phyloP scores from a whole-genome alignment of 2,888 invertebrate genomes.

The Seladonia tumulorum region DNA sequence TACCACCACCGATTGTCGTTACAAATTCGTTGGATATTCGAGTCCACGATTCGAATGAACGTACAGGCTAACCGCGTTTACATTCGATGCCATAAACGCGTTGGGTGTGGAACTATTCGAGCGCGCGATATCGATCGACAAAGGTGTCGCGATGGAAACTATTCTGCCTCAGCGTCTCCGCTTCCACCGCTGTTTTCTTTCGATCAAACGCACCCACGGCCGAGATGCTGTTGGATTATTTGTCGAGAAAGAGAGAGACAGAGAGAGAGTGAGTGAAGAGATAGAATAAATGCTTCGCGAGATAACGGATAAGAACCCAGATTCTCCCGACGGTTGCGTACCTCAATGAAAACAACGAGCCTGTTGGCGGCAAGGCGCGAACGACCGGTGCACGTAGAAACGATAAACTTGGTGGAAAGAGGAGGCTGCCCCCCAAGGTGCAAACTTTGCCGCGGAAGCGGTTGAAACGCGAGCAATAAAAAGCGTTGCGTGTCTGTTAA shows the following conservation, averaged over 20 bases:
- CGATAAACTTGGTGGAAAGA: not conserved
- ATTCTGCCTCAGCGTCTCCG: not conserved
- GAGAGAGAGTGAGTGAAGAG: not conserved
- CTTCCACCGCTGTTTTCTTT: not conserved
- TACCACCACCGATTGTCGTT: not conserved
- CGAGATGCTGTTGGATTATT: not conserved
- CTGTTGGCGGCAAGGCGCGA: not conserved
- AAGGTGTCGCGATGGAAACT: not conserved
- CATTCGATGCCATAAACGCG: conserved; percentile 48
- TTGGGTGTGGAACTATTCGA: conserved; percentile 29
- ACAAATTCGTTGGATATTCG: no score
- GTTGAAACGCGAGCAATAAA: not conserved
- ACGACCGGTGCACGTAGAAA: not conserved
- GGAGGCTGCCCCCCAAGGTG: not conserved
- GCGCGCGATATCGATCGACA: conserved; percentile 48
- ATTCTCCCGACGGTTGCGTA: conserved; percentile 11
- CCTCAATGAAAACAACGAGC: not conserved
- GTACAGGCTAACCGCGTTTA: not conserved
- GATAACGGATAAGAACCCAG: conserved; percentile 27
- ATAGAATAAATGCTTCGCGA: not conserved
- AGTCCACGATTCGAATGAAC: not conserved
- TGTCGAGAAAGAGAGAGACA: not conserved
- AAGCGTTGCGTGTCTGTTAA: not conserved
- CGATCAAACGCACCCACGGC: not conserved
- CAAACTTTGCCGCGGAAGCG: not conserved